phyloP scores from a whole-genome alignment of 2,888 invertebrate genomes.

The Nomada fucata region DNA sequence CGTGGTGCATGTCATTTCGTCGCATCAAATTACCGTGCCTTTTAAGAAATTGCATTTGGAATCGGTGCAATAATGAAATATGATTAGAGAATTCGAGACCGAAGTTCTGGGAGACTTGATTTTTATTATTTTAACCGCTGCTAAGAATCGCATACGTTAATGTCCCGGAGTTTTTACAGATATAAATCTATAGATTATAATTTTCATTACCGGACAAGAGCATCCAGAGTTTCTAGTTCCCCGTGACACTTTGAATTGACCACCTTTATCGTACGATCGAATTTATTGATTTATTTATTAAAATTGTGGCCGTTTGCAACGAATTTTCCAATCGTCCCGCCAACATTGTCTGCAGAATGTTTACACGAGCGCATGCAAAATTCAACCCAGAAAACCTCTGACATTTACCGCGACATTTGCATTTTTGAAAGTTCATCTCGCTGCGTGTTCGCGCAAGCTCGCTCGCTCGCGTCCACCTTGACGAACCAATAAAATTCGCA shows the following conservation, averaged over 20 bases:
- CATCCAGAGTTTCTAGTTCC: too few species aligned
- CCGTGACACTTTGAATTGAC: too few species aligned
- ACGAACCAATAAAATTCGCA: slow-evolving; percentile 36
- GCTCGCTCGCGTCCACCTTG: slow-evolving; percentile 16
- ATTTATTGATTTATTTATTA: too few species aligned
- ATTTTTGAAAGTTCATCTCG: slow-evolving; percentile 42
- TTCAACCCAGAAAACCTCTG: neutral
- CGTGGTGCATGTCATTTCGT: neutral
- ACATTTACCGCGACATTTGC: slow-evolving; percentile 49
- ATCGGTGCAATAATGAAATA: neutral
- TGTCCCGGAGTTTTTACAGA: too few species aligned
- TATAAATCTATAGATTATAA: too few species aligned
- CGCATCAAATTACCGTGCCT: neutral
- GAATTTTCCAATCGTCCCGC: neutral
- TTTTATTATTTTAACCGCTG: too few species aligned
- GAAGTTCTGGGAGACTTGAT: too few species aligned
- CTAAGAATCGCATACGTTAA: too few species aligned
- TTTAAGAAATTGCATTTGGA: neutral
- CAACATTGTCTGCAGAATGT: neutral
- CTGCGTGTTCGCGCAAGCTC: neutral
- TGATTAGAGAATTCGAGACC: too few species aligned
- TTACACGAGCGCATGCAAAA: neutral
- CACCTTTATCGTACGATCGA: too few species aligned
- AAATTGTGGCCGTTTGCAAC: too few species aligned
- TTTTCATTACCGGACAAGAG: too few species aligned